Evolutionary conservation across 2,888 invertebrate genomes (phyloP).

Genomic region (Pseudeuparius sepicola): DNA sequence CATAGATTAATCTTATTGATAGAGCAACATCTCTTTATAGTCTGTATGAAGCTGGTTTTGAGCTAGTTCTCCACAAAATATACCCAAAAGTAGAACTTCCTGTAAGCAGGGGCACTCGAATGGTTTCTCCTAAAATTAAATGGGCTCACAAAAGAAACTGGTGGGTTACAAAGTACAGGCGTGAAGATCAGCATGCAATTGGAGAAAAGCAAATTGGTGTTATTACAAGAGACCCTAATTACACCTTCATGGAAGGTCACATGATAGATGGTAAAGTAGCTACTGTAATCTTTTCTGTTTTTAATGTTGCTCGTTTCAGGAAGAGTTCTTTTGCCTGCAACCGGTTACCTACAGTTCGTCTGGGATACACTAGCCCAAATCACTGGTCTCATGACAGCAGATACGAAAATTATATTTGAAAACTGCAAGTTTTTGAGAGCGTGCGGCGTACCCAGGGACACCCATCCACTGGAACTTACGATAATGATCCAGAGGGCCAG

Average conservation of each 20-base stretch:
- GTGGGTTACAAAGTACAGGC: constrained; percentile 48
- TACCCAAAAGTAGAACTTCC: constrained; percentile 71
- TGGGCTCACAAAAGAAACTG: constrained; percentile 85
- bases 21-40: no score
- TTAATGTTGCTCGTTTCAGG: no score
- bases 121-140: constrained; percentile 57
- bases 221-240: constrained; percentile 43
- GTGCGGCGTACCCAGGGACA: constrained; percentile 31
- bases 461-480: constrained; percentile 22
- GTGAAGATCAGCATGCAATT: constrained; percentile 43
- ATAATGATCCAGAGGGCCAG: constrained; percentile 28
- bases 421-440: constrained; percentile 50
- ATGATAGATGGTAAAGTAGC: constrained; percentile 65
- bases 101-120: constrained; percentile 52
- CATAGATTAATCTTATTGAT: no score
- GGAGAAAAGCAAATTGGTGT: constrained; percentile 13
- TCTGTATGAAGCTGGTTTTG: constrained; percentile 66
- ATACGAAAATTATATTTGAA: constrained; percentile 47
- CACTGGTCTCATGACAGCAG: constrained; percentile 33
- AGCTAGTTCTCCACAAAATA: constrained; percentile 62
- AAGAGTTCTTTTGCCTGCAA: constrained; percentile 47
- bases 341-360: constrained; percentile 36
- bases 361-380: constrained; percentile 43
- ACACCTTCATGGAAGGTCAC: constrained; percentile 68
- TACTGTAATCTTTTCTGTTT: no score